These are phyloP conservation scores for Neotragus moschatus DNA, from an alignment of 2,113 vertebrate genomes.

Conservation along the genomic window DNA sequence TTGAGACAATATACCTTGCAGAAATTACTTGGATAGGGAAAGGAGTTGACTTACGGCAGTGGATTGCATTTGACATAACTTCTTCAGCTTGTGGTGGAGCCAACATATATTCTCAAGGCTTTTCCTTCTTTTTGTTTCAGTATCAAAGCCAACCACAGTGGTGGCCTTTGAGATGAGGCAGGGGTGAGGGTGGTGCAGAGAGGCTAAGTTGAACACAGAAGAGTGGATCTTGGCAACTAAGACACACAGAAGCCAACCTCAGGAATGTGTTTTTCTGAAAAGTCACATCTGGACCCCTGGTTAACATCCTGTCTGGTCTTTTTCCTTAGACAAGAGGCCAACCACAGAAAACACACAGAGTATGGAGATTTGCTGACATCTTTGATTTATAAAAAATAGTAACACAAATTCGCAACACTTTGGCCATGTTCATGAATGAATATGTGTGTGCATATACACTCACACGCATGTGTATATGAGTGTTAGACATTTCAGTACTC, in stretches of 20 bases:
- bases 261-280: conserved; percentile 72
- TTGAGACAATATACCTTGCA: conserved; percentile 39
- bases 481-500: conserved; percentile 60
- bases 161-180: conserved; percentile 52
- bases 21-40: conserved; percentile 48
- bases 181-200: not conserved
- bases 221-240: conserved; percentile 72
- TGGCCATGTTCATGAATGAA: conserved; percentile 7
- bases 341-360: conserved; percentile 55
- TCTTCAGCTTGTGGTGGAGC: conserved; percentile 65
- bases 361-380: not conserved
- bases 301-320: conserved; percentile 76
- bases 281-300: conserved; percentile 73
- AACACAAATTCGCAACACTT: conserved; percentile 68
- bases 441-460: not conserved
- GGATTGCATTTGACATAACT: conserved; percentile 56
- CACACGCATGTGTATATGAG: not conserved
- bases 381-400: conserved; percentile 69
- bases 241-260: conserved; percentile 59
- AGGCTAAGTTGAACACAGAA: not conserved
- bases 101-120: conserved; percentile 64
- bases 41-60: conserved; percentile 52
- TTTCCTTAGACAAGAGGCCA: conserved; percentile 69
- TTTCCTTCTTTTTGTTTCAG: conserved; percentile 67
- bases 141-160: conserved; percentile 52